Conservation (phyloP, 1,140 invertebrate species). For the Lineus longissimus region DNA sequence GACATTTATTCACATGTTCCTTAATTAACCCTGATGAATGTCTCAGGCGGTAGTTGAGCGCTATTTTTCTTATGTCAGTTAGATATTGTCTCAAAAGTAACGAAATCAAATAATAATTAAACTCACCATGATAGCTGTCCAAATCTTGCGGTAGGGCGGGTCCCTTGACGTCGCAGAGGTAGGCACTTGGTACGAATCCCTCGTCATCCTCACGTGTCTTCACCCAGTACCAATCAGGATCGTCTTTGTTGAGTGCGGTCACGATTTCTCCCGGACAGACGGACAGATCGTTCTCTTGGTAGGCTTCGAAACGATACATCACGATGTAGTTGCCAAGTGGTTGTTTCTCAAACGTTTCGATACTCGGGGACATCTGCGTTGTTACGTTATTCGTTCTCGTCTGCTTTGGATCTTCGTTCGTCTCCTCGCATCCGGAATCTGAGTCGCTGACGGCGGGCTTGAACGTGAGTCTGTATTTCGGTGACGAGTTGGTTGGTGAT, state of each 20-base stretch:
- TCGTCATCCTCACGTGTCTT: conserved; percentile 85
- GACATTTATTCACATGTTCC: too few species aligned
- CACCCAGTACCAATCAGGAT: conserved; percentile 95
- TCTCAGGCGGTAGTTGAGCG: too few species aligned
- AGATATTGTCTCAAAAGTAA: not conserved
- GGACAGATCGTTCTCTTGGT: conserved; percentile 90
- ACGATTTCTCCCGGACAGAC: conserved; percentile 92
- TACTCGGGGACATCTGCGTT: conserved; percentile 62
- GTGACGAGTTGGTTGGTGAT: not conserved
- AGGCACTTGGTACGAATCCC: conserved; percentile 90
- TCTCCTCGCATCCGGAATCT: not conserved
- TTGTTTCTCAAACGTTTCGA: conserved; percentile 81
- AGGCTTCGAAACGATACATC: conserved; percentile 84
- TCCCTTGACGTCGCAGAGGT: not conserved
- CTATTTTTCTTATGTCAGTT: too few species aligned
- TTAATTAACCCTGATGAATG: too few species aligned
- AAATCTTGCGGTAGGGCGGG: not conserved
- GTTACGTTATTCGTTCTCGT: not conserved
- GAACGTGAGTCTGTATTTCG: conserved; percentile 35
- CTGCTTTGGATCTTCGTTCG: conserved; percentile 3
- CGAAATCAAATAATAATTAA: not conserved
- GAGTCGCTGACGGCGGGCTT: not conserved
- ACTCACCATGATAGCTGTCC: not conserved
- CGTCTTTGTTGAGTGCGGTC: conserved; percentile 87
- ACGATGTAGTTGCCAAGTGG: conserved; percentile 86